These are phyloP conservation scores for Cryptocephalus moraei DNA, from an alignment of 2,888 invertebrate species.

Conservation along the genomic window DNA sequence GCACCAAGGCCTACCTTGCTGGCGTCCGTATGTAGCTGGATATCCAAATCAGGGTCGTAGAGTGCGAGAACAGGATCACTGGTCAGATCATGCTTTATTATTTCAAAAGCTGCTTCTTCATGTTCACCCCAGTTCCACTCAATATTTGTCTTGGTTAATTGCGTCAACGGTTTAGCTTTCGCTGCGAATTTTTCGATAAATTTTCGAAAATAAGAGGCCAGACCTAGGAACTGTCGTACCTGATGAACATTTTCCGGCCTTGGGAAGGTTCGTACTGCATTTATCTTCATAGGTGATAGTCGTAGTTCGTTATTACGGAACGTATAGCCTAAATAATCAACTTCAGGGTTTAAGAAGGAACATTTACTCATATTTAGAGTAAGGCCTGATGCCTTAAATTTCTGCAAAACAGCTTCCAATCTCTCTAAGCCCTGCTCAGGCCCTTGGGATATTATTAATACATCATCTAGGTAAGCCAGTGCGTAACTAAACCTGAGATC, in stretches of 20 bases:
- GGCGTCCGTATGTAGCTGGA: too few species aligned
- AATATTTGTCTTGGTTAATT: slow-evolving; percentile 1
- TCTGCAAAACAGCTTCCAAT: too few species aligned
- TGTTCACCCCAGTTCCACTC: too few species aligned
- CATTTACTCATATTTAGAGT: slow-evolving; percentile 5
- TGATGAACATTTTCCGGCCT: slow-evolving; percentile 1
- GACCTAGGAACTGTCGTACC: slow-evolving; percentile 1
- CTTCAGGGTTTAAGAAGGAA: slow-evolving; percentile 2
- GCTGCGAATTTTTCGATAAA: background rate
- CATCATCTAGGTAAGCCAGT: too few species aligned
- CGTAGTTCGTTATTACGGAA: background rate
- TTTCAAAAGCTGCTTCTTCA: too few species aligned
- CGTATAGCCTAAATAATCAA: slow-evolving; percentile 3
- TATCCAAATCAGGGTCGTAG: too few species aligned
- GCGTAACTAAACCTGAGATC: too few species aligned
- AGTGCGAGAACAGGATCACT: too few species aligned
- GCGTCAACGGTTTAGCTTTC: slow-evolving; percentile 3
- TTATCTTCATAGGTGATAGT: background rate
- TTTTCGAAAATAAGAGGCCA: slow-evolving; percentile 3
- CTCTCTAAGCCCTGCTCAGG: too few species aligned
- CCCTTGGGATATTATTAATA: too few species aligned
- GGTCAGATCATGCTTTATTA: background rate
- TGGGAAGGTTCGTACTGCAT: slow-evolving; percentile 2
- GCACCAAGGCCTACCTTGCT: too few species aligned
- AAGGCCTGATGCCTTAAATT: too few species aligned